phyloP scores from a whole-genome alignment of 1,140 invertebrate genomes.

The Diploscapter pachys region DNA sequence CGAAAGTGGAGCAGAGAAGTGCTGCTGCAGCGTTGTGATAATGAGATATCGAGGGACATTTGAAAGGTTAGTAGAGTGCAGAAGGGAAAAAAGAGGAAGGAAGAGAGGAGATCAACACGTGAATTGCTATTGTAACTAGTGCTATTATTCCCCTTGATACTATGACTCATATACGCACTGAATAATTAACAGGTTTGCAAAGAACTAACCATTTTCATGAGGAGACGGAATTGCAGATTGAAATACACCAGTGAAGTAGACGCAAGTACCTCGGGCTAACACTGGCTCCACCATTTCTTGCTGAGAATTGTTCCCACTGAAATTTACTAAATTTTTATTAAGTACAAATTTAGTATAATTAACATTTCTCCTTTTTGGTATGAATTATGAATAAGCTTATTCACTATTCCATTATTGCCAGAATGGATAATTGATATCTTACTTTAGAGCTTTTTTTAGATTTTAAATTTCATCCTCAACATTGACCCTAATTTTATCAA shows the following conservation, averaged over 20 bases:
- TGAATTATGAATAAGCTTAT: not conserved
- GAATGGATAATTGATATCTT: not conserved
- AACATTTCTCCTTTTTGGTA: not conserved
- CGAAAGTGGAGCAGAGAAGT: not conserved
- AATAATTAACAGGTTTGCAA: not conserved
- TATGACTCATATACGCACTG: not conserved
- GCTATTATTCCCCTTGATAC: not conserved
- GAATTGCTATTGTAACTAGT: not conserved
- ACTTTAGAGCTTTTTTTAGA: too few species aligned
- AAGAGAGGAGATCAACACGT: not conserved
- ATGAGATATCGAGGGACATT: not conserved
- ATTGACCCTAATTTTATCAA: too few species aligned
- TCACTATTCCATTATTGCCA: slow-evolving; percentile 3
- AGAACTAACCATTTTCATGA: not conserved
- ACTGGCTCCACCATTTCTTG: slow-evolving; percentile 44
- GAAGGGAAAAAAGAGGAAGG: not conserved
- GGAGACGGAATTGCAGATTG: slow-evolving; percentile 41
- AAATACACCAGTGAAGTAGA: slow-evolving; percentile 49
- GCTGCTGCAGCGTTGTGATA: not conserved
- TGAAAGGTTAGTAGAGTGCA: not conserved
- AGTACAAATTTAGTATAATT: too few species aligned
- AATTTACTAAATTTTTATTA: not conserved
- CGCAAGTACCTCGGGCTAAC: slow-evolving; percentile 50
- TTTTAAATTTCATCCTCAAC: too few species aligned
- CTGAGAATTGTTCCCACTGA: slow-evolving; percentile 5